Base-by-base conservation (phyloP, 2,888 invertebrate genomes). In the Drosophila picticornis region DNA sequence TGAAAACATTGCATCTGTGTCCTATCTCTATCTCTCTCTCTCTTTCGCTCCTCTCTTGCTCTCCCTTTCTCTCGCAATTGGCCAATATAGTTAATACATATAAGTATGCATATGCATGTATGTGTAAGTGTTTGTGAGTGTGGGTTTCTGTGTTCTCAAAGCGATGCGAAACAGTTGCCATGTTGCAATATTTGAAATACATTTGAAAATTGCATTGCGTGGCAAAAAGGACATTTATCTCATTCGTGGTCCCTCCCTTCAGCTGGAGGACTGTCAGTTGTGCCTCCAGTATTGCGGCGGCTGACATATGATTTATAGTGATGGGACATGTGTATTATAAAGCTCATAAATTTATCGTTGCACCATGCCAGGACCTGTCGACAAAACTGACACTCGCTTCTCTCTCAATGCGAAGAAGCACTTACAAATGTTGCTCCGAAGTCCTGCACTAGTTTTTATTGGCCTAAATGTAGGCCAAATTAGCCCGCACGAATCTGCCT, bases 271-370 rank as follows among this genome's bases (percentile, higher is more conserved):
- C 75, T 71, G 67, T 62, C 80, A 66, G 68, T 50, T 77, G 59
- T 22, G 74, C 72, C 60, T 60, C 57, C 61, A 38, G 43, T 32
- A 27, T 38, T 52, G 61, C 63, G 62, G 74, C 65, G 61, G 56
- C 71, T 68, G 72, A 66, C 65, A 70, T 57, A 74, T 92, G 91
- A 91, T 92, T 92, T 91, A 92, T 92, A 84, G 74, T 79, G 74
- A 81, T 77, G 77, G 87, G 88, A 90, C 92, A 91, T 88, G 88
- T 90, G 90, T 91, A 91, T 85, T 92, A 91, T 91, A 88, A 84
- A 84, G 88, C 84, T 84, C 91, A 88, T 88, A 91, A 91, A 92
- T 88, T 90, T 86, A 80, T 91, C 81, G 72, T 56, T 62, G 75
- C 64, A 68, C 50, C 67, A 70, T 68, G 60, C 75, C 75, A 72